Evolutionary conservation across 2,888 invertebrate species (phyloP), one percentile per base, ranked within the genome.

Genomic region (Ellobium chinense): DNA sequence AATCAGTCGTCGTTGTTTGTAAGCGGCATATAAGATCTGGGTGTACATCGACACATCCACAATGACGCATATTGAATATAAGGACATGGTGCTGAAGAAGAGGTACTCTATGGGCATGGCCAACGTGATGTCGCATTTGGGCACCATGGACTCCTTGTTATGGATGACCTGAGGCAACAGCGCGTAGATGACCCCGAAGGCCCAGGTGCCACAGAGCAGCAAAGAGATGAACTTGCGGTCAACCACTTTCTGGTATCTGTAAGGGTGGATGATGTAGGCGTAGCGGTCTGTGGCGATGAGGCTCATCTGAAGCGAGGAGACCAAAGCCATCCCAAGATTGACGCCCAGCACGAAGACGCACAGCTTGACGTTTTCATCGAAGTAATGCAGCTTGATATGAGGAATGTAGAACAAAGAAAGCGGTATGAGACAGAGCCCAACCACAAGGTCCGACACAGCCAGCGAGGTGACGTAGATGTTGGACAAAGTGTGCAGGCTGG

Each of bases 281-380:
- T 75, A 75, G 7, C 75, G 39, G 46, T 75, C 75, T 21, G 60
- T 46, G 65, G 75, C 75, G 21, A 75, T 75, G 18, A 75, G 63
- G 29, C 65, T 29, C 75, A 75, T 75, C 46, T 75, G 60, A 14
- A 65, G 18, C 14, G 21, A 21, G 18, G 75, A 75, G 24, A 75
- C 46, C 12, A 63, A 46, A 24, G 65, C 75, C 54, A 75, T 36
- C 12, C 75, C 75, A 1, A 74, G 62, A 34, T 74, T 60, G 37
- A 36, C 3, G 4, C 58, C 65, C 1, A 46, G 60, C 9, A 63
- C 39, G 46, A 58, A 39, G 31, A 31, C 63, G n/a, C 46, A 62
- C 12, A 60, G n/a, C 3, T 37, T 54, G 1, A 60, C 54, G 36
- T 60, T 36, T 7, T 36, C 12, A 27, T 73, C 73, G 62, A 14